Conservation (phyloP, 2,888 invertebrate genomes). For the Chaitophorus viminalis region DNA sequence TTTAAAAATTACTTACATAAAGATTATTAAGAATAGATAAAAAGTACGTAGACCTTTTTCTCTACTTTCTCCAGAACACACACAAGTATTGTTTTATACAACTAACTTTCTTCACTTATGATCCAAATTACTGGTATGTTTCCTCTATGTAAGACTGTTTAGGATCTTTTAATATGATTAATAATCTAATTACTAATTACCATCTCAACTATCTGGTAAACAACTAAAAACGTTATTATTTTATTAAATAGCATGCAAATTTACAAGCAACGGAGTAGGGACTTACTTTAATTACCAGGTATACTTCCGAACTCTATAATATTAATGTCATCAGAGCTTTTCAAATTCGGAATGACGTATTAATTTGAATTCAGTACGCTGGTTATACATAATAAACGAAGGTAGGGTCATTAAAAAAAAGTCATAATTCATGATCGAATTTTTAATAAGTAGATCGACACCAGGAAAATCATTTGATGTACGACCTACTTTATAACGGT, state of each 20-base stretch:
- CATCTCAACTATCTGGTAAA: not conserved
- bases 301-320: slow-evolving; percentile 32
- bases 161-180: not conserved
- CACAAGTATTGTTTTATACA: too few relatives aligned
- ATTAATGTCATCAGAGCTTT: slow-evolving; percentile 37
- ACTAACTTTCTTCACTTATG: too few relatives aligned
- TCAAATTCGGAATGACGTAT: slow-evolving; percentile 48
- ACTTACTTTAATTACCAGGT: slow-evolving; percentile 37
- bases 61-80: too few relatives aligned
- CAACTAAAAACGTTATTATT: not conserved
- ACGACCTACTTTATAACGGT: not conserved
- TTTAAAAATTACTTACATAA: too few relatives aligned
- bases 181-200: not conserved
- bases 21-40: too few relatives aligned
- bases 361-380: slow-evolving; percentile 51
- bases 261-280: slow-evolving; percentile 16
- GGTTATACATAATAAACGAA: slow-evolving; percentile 41
- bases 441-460: slow-evolving; percentile 3
- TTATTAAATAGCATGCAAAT: slow-evolving; percentile 30
- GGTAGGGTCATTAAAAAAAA: slow-evolving; percentile 36
- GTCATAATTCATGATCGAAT: slow-evolving; percentile 7
- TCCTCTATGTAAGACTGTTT: too few relatives aligned
- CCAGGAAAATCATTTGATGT: not conserved
- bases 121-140: too few relatives aligned
- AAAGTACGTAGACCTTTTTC: too few relatives aligned